Evolutionary conservation across 2,113 vertebrate genomes (phyloP).

Genomic region (Meleagris gallopavo): DNA sequence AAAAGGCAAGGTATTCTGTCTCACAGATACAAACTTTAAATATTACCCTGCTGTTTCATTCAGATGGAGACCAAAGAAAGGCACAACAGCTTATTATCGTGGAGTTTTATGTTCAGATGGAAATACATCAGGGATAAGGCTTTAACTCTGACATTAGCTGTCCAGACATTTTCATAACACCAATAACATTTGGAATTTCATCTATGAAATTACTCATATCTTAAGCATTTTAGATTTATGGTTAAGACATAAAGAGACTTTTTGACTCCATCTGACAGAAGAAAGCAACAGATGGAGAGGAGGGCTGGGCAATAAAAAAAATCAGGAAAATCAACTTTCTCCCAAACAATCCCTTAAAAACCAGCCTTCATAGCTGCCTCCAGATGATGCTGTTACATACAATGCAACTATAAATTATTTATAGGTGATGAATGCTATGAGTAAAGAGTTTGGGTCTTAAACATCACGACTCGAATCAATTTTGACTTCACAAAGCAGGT

Average conservation of each 20-base stretch:
- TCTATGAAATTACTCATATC: slow-evolving; percentile 43
- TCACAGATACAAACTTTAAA: slow-evolving; percentile 64
- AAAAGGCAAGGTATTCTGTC: slow-evolving; percentile 65
- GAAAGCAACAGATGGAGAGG: slow-evolving; percentile 60
- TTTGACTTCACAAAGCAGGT: not conserved
- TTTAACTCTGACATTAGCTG: slow-evolving; percentile 66
- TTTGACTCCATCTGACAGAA: slow-evolving; percentile 34
- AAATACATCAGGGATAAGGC: slow-evolving; percentile 52
- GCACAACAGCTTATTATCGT: slow-evolving; percentile 39
- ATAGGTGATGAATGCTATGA: not conserved
- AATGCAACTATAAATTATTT: not conserved
- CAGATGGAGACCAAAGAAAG: slow-evolving; percentile 50
- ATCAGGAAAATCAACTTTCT: not conserved
- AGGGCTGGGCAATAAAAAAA: slow-evolving; percentile 9
- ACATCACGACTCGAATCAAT: not conserved
- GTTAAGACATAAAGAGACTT: slow-evolving; percentile 36
- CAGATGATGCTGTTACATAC: not conserved
- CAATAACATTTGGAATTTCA: slow-evolving; percentile 55
- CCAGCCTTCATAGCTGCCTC: not conserved
- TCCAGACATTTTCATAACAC: slow-evolving; percentile 60
- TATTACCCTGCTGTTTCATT: slow-evolving; percentile 50
- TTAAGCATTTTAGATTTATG: slow-evolving; percentile 16
- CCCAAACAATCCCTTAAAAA: slow-evolving; percentile 12
- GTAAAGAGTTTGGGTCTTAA: slow-evolving; percentile 13
- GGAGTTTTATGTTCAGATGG: slow-evolving; percentile 55